Percentiles rank a stretch among this genome's conserved stretches.
Evolutionary conservation across 2,797 vertebrate species (phyloP).

Genomic region (Presbytis comata): DNA sequence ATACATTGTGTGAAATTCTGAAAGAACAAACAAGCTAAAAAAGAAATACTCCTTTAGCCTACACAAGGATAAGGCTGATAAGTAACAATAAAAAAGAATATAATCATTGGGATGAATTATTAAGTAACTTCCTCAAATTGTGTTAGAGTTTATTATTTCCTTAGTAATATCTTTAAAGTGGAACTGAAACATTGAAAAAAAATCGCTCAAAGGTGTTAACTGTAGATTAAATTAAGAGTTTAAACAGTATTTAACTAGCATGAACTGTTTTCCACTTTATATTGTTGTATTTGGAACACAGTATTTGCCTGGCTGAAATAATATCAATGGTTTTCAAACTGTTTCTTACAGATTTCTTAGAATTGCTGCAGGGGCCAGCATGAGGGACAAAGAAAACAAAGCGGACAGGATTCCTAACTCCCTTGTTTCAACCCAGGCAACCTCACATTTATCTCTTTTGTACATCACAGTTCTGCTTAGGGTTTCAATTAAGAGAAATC

Average conservation of each 20-base stretch:
- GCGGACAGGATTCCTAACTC: neutral
- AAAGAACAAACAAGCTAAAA: conserved; percentile 29
- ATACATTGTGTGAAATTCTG: neutral
- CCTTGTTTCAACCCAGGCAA: neutral
- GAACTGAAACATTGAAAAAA: neutral
- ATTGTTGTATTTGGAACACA: conserved; percentile 4
- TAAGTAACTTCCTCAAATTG: conserved; percentile 14
- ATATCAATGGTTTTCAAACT: conserved; percentile 8
- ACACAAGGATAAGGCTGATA: neutral
- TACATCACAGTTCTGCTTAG: conserved; percentile 43
- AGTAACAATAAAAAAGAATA: neutral
- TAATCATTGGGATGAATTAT: conserved; percentile 24
- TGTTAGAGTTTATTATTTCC: conserved; percentile 53
- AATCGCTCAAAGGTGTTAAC: neutral
- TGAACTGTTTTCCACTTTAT: neutral
- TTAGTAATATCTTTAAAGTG: conserved; percentile 49
- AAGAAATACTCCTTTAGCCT: neutral
- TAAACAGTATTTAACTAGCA: conserved; percentile 3
- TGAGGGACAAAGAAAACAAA: conserved; percentile 10
- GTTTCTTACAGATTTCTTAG: conserved; percentile 44
- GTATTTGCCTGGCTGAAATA: conserved; percentile 41
- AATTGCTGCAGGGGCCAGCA: neutral
- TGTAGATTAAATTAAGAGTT: conserved; percentile 30
- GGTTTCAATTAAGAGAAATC: conserved; percentile 53
- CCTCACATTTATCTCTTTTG: conserved; percentile 46